Percentiles rank a stretch among this genome's conserved stretches.
These are phyloP conservation scores for Monoplex corrugatus DNA, from an alignment of 2,888 invertebrate genomes.

Conservation along the genomic window DNA sequence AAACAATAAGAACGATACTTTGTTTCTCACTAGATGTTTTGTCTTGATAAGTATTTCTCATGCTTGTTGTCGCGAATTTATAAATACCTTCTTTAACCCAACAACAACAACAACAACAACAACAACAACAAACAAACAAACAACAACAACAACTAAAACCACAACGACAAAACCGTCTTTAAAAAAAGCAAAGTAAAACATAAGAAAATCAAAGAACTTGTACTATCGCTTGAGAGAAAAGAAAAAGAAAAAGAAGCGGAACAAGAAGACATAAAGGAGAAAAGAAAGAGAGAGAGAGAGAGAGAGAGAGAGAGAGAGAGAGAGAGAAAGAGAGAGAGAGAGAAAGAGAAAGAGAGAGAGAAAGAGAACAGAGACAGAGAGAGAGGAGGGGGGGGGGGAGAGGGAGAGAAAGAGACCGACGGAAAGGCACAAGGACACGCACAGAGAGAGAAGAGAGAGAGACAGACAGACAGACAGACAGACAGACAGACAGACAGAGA, in stretches of 20 bases:
- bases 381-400: not conserved
- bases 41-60: no score
- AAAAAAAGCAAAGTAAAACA: no score
- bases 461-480: slow-evolving; percentile 3
- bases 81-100: no score
- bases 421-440: not conserved
- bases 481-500: not conserved
- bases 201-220: no score
- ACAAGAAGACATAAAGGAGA: no score
- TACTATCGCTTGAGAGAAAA: not conserved
- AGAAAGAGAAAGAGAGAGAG: not conserved
- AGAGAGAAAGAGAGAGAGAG: slow-evolving; percentile 16
- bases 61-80: no score
- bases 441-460: not conserved
- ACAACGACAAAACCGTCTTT: no score
- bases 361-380: not conserved
- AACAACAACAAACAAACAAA: no score
- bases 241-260: not conserved
- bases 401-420: not conserved
- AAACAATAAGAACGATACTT: no score
- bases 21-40: no score
- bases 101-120: no score
- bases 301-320: slow-evolving; percentile 23
- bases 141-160: no score
- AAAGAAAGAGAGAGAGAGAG: not conserved